These are phyloP conservation scores for Emmelina monodactyla DNA, from an alignment of 2,888 invertebrate genomes.

Conservation along the genomic window DNA sequence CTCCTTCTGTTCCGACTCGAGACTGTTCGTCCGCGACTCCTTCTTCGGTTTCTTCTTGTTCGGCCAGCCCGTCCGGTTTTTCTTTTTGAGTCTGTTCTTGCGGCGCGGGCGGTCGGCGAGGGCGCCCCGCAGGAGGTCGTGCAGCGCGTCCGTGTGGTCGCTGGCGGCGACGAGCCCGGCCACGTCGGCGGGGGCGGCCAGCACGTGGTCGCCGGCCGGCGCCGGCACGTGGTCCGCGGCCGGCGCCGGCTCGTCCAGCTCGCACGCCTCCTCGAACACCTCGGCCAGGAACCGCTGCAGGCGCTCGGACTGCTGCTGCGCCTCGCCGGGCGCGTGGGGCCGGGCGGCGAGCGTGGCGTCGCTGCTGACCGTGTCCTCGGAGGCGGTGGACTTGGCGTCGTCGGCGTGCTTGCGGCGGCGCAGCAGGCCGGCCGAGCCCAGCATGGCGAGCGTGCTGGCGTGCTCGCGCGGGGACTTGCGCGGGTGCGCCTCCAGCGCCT, in stretches of 20 bases:
- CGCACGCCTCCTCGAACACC: slow-evolving; percentile 50
- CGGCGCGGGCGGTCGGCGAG: slow-evolving; percentile 30
- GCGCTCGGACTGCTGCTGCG: slow-evolving; percentile 34
- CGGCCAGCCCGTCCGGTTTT: slow-evolving; percentile 87
- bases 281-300: slow-evolving; percentile 49
- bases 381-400: slow-evolving; percentile 52
- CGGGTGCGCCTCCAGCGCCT: slow-evolving; percentile 66
- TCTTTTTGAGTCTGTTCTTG: slow-evolving; percentile 69
- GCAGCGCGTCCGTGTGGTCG: slow-evolving; percentile 46
- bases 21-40: slow-evolving; percentile 31
- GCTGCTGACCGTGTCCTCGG: slow-evolving; percentile 50
- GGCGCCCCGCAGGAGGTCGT: slow-evolving; percentile 36
- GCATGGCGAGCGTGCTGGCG: slow-evolving; percentile 85
- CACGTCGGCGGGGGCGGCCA: slow-evolving; percentile 47
- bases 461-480: slow-evolving; percentile 88
- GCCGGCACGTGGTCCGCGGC: slow-evolving; percentile 37
- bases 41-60: slow-evolving; percentile 56
- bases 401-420: slow-evolving; percentile 57
- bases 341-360: slow-evolving; percentile 10
- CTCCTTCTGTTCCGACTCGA: slow-evolving; percentile 33
- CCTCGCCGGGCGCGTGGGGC: slow-evolving; percentile 29
- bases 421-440: slow-evolving; percentile 69
- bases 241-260: slow-evolving; percentile 56
- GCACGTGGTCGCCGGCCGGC: too few relatives aligned
- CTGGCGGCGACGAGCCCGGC: slow-evolving; percentile 50